These are phyloP conservation scores for Eilema sororculum DNA, from an alignment of 2,888 invertebrate genomes.

Conservation along the genomic window DNA sequence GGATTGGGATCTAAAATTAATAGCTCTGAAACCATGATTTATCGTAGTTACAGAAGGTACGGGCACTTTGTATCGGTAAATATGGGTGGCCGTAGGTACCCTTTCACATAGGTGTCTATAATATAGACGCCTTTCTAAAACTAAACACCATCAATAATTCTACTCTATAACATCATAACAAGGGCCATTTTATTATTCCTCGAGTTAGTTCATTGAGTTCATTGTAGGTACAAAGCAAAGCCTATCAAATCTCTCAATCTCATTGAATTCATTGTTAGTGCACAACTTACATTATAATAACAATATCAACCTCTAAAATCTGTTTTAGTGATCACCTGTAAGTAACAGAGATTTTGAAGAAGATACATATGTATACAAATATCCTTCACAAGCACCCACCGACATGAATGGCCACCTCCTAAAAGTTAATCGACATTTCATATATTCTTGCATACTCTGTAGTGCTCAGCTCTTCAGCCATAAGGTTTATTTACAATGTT, in stretches of 20 bases:
- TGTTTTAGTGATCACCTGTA: not conserved
- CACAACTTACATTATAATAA: not conserved
- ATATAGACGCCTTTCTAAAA: no score
- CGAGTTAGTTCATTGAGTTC: not conserved
- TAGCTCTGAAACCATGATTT: no score
- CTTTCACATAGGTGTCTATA: no score
- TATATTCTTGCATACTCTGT: not conserved
- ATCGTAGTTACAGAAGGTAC: no score
- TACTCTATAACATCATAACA: not conserved
- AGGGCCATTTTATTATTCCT: not conserved
- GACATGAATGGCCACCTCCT: not conserved
- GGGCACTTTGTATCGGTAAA: no score
- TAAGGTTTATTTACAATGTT: not conserved
- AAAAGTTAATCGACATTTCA: not conserved
- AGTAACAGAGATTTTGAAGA: no score
- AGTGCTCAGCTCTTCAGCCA: not conserved
- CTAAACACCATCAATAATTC: not conserved
- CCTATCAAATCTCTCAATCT: not conserved
- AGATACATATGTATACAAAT: not conserved
- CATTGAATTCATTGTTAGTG: not conserved
- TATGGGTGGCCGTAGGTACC: not conserved
- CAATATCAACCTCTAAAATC: not conserved
- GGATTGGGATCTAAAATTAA: no score
- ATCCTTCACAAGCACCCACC: no score
- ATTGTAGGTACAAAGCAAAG: no score